These are phyloP conservation scores for Nymphicus hollandicus DNA, from an alignment of 2,113 vertebrate species.

Conservation along the genomic window DNA sequence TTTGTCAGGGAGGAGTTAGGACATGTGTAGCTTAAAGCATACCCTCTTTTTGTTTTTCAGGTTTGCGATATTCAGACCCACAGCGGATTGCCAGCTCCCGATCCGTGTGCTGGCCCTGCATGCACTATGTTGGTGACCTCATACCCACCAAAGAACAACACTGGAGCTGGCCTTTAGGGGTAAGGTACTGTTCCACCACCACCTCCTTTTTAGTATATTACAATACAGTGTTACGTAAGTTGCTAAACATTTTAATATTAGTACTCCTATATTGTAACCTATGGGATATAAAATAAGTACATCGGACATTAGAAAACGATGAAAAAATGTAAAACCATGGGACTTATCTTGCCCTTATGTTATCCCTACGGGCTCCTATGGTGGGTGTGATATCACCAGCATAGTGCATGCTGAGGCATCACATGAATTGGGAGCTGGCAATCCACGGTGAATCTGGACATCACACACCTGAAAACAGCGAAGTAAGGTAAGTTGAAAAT, in stretches of 20 bases:
- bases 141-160: conserved; percentile 54
- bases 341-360: conserved; percentile 45
- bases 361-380: conserved; percentile 45
- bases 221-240: conserved; percentile 1
- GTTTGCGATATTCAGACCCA: conserved; percentile 68
- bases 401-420: conserved; percentile 58
- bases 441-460: conserved; percentile 68
- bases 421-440: conserved; percentile 61
- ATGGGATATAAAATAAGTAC: conserved; percentile 22
- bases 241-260: conserved; percentile 41
- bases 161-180: conserved; percentile 56
- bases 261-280: conserved; percentile 36
- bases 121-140: conserved; percentile 60
- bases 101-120: conserved; percentile 43
- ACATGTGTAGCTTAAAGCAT: conserved; percentile 35
- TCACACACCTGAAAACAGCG: conserved; percentile 63
- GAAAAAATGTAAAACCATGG: conserved; percentile 2
- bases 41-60: conserved; percentile 64
- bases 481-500: conserved; percentile 51
- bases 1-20: neutral
- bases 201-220: conserved; percentile 61
- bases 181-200: conserved; percentile 66
- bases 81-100: conserved; percentile 61
- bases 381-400: conserved; percentile 55
- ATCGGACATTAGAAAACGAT: conserved; percentile 5